Evolutionary conservation across 2,888 invertebrate species (phyloP), one percentile per base, ranked within the genome.

Genomic region (Agonopterix subpropinquella): DNA sequence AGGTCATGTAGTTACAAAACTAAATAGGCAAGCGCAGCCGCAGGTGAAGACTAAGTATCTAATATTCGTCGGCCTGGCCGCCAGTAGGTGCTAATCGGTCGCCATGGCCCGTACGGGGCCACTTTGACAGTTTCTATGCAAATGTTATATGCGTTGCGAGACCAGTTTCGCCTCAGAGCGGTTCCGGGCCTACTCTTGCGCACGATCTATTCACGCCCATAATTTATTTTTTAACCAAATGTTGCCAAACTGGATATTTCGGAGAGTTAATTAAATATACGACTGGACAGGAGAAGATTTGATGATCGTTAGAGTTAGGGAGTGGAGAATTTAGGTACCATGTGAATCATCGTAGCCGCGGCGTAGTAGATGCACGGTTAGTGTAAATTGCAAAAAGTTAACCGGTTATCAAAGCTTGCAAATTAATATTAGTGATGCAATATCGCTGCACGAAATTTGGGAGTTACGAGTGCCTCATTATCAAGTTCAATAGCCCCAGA

Each of bases 111-210:
- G 59, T 70, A 66, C 78, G 77, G 78, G 76, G 79, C 83, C 78
- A 72, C 73, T 66, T 75, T 80, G 85, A 84, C 87, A 86, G 86
- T 87, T 85, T 86, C 87, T 88, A 88, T 87, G 88, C 87, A 87
- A 88, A 88, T 88, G 78, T 73, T 73, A 78, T 28, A 28, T 80
- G 79, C 84, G 82, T 77, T 73, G 74, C 74, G 72, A 73, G 84
- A 86, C 88, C 82, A 84, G 87, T 88, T 87, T 80, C 70, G 78
- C 73, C 72, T 73, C 73, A 65, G 63, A 54, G 77, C 69, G 77
- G 83, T 85, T 86, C 87, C 85, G 86, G 86, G 78, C 84, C 77
- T 72, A 73, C 68, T 75, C 73, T 73, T 69, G 71, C 64, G 61
- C 72, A 60, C 76, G 61, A 70, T 71, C 75, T 77, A 77, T 77